Evolutionary conservation across 2,888 invertebrate species (phyloP).

Genomic region (Thysanoteuthis rhombus): DNA sequence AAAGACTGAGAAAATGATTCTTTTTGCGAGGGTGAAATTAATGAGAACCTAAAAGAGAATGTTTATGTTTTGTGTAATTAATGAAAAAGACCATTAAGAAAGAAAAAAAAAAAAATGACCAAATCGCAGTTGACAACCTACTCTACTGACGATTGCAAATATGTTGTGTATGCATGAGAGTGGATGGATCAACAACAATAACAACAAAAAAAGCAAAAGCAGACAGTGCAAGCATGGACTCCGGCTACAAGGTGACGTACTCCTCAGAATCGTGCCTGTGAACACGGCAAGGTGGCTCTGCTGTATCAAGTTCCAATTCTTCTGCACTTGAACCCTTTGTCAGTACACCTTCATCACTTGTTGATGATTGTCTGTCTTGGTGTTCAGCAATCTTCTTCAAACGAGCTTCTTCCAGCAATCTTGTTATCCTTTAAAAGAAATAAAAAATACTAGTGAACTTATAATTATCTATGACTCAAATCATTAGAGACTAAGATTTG

Average conservation of each 20-base stretch:
- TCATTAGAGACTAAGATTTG: neutral
- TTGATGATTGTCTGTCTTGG: conserved; percentile 65
- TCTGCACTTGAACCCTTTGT: conserved; percentile 73
- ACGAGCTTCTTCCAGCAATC: conserved; percentile 30
- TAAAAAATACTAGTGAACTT: too few species aligned
- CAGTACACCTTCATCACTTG: conserved; percentile 72
- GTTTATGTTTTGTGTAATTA: neutral
- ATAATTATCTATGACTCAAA: neutral
- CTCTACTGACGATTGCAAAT: neutral
- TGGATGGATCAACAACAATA: neutral
- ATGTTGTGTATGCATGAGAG: neutral
- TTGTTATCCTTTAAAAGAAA: neutral
- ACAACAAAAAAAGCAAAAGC: neutral
- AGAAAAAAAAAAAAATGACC: too few species aligned
- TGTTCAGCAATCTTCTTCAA: conserved; percentile 36
- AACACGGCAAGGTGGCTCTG: neutral
- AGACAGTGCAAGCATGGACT: neutral
- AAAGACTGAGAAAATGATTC: neutral
- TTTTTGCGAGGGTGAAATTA: neutral
- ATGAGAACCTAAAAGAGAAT: neutral
- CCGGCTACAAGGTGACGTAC: conserved; percentile 37
- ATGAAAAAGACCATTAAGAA: neutral
- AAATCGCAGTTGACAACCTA: neutral
- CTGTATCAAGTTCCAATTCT: conserved; percentile 51
- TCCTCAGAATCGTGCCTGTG: conserved; percentile 53